Conservation (phyloP, 2,113 vertebrate genomes). For the zebrafish (Danio rerio) region DNA sequence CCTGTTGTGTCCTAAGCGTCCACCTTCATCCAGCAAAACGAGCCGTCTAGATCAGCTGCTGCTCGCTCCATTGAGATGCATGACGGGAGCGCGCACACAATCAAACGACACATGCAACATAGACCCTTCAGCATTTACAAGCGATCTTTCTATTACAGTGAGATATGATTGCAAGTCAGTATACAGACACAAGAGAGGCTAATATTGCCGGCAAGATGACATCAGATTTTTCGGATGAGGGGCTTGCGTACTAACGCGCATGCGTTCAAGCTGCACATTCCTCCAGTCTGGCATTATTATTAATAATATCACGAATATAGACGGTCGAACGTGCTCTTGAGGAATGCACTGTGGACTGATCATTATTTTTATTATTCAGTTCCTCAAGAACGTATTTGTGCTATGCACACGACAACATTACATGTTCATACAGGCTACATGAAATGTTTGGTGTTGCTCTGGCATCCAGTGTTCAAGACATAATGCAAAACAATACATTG, state of each 20-base stretch:
- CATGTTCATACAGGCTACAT: neutral
- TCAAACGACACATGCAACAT: neutral
- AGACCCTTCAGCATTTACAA: neutral
- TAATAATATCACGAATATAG: neutral
- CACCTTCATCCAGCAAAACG: constrained; percentile 50
- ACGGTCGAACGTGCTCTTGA: neutral
- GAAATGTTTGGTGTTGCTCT: neutral
- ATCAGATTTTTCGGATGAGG: constrained; percentile 22
- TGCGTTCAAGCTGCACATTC: constrained; percentile 38
- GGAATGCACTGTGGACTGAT: neutral
- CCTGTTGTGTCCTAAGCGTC: constrained; percentile 51
- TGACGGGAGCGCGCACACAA: constrained; percentile 29
- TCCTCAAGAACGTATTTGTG: neutral
- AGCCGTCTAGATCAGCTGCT: constrained; percentile 60
- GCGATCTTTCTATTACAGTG: neutral
- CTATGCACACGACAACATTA: neutral
- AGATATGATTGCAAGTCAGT: neutral
- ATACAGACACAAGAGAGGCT: neutral
- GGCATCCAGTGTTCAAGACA: no score
- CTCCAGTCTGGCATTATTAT: constrained; percentile 9
- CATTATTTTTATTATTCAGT: neutral
- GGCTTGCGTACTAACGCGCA: constrained; percentile 37
- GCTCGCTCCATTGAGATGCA: constrained; percentile 72
- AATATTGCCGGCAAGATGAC: constrained; percentile 39
- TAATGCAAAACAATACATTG: no score